Conservation (phyloP, 2,888 invertebrate genomes). For the Dryococelus australis region DNA sequence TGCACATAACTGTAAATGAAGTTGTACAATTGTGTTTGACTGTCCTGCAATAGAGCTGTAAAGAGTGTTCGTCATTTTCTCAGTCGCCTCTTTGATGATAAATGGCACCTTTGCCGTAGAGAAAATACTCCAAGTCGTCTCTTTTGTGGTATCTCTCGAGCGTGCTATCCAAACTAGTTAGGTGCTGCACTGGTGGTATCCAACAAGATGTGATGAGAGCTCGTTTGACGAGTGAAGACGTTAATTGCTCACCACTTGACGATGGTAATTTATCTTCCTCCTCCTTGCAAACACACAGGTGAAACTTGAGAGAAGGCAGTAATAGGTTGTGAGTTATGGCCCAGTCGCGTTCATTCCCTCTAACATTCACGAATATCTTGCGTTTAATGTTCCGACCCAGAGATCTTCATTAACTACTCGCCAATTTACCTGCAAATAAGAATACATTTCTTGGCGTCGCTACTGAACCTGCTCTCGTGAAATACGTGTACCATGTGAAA, state of each 20-base stretch:
- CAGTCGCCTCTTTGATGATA: too few species aligned
- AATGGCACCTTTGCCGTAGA: not conserved
- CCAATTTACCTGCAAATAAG: not conserved
- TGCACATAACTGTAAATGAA: too few species aligned
- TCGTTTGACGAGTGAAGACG: slow-evolving; percentile 8
- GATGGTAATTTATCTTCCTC: not conserved
- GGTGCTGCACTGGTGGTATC: not conserved
- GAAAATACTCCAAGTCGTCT: not conserved
- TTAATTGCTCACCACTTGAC: slow-evolving; percentile 7
- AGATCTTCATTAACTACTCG: not conserved
- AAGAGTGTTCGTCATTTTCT: too few species aligned
- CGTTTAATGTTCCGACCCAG: not conserved
- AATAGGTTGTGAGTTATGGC: not conserved
- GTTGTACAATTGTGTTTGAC: too few species aligned
- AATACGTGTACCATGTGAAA: too few species aligned
- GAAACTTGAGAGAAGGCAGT: slow-evolving; percentile 16
- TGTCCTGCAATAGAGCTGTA: too few species aligned
- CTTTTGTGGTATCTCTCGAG: not conserved
- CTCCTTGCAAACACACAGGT: not conserved
- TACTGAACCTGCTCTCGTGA: too few species aligned
- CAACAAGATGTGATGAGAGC: not conserved
- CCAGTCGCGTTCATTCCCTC: not conserved
- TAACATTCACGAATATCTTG: not conserved
- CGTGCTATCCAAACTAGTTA: not conserved
- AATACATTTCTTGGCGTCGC: not conserved